Percentiles rank a stretch among this genome's conserved stretches.
Conservation (phyloP, 2,888 invertebrate genomes). For the Acheta domesticus region DNA sequence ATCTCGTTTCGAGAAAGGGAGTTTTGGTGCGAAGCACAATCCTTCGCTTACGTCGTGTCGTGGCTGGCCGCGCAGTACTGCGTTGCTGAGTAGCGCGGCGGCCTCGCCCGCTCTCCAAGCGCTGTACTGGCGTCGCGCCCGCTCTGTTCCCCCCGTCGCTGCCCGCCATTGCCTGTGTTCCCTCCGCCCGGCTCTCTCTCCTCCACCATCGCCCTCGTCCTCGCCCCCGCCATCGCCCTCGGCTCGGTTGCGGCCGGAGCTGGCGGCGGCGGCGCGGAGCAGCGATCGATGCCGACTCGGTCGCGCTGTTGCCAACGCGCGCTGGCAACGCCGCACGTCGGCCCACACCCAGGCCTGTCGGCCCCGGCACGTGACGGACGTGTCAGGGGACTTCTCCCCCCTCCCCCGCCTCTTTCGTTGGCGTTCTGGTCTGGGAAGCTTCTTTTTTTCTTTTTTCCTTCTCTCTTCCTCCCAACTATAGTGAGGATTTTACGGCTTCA, state of each 20-base stretch:
- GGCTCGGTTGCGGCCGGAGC: no score
- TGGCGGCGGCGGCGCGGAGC: not conserved
- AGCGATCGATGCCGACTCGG: constrained; percentile 1
- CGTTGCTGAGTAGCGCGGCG: no score
- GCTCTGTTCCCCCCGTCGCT: not conserved
- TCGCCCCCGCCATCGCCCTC: not conserved
- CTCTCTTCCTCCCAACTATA: no score
- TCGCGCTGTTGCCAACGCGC: not conserved
- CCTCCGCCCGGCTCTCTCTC: not conserved
- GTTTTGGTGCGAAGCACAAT: no score
- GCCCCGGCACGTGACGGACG: constrained; percentile 18
- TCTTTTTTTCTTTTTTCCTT: no score
- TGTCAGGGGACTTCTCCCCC: constrained; percentile 6
- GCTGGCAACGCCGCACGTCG: not conserved
- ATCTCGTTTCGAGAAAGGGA: no score
- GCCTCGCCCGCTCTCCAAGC: not conserved
- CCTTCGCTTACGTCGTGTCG: no score
- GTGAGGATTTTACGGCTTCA: no score
- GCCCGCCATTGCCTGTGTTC: not conserved
- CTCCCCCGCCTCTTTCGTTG: no score
- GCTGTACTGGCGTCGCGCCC: not conserved
- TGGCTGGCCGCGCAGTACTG: no score
- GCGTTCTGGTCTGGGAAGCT: no score
- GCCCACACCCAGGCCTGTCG: constrained; percentile 12
- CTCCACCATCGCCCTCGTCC: not conserved